Evolutionary conservation across 2,888 invertebrate species (phyloP).

Genomic region (Pyralis farinalis): DNA sequence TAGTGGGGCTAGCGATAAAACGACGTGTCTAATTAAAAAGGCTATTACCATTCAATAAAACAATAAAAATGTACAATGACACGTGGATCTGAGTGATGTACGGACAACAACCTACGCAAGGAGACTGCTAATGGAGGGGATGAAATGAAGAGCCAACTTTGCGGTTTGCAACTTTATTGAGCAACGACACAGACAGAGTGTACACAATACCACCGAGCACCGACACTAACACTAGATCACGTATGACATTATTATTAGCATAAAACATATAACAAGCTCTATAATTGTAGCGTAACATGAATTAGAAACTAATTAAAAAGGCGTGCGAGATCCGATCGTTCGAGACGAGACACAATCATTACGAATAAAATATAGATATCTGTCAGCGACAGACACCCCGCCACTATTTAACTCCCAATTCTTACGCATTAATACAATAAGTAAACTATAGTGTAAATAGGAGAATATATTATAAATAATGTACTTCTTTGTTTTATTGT

Average conservation of each 20-base stretch:
- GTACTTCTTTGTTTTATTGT: no score
- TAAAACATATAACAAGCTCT: constrained; percentile 10
- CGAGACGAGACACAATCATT: background rate
- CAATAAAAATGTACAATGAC: constrained; percentile 18
- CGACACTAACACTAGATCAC: background rate
- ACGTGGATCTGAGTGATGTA: constrained; percentile 41
- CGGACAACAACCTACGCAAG: constrained; percentile 15
- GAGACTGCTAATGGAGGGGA: constrained; percentile 14
- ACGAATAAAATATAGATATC: background rate
- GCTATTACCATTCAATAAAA: no score
- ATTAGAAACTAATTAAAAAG: constrained; percentile 1
- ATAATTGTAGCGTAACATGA: background rate
- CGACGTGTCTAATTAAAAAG: no score
- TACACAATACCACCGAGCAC: constrained; percentile 7
- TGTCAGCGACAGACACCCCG: background rate
- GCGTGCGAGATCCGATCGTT: background rate
- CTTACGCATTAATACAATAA: no score
- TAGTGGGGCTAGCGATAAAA: no score
- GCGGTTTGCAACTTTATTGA: constrained; percentile 14
- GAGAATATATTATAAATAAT: no score
- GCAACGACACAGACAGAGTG: constrained; percentile 11
- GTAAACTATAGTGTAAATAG: no score
- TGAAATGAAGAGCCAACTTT: constrained; percentile 30
- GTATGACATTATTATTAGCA: background rate
- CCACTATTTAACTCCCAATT: no score